phyloP scores from a whole-genome alignment of 2,797 vertebrate genomes.

The Glossophaga mutica region DNA sequence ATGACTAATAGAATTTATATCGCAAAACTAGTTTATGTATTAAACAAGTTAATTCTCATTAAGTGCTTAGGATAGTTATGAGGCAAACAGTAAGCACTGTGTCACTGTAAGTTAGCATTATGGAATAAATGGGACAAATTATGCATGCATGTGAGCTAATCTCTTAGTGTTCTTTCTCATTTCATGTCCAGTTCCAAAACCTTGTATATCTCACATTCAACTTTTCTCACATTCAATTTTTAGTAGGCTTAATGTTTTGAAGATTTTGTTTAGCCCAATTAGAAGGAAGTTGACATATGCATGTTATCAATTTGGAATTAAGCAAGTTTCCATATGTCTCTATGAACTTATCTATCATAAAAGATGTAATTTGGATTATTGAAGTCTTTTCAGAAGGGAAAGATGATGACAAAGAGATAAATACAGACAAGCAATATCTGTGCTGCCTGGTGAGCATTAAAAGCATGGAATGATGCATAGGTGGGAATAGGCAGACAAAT shows the following conservation, averaged over 20 bases:
- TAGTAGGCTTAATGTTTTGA: neutral
- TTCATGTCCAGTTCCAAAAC: neutral
- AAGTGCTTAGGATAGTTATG: neutral
- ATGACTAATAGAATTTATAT: neutral
- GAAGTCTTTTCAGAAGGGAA: neutral
- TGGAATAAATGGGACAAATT: neutral
- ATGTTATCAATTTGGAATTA: neutral
- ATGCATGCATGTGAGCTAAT: neutral
- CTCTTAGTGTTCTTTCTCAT: neutral
- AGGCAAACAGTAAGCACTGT: neutral
- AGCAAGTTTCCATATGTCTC: neutral
- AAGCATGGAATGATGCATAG: neutral
- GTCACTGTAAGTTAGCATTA: neutral
- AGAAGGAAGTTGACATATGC: neutral
- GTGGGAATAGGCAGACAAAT: neutral
- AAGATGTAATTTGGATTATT: neutral
- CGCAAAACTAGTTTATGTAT: neutral
- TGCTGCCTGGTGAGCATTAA: neutral
- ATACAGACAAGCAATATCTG: neutral
- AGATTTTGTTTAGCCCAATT: neutral
- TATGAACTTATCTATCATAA: neutral
- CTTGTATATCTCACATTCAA: neutral
- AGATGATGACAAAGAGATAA: neutral
- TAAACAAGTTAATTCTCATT: neutral
- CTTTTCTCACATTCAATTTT: neutral